Conservation (phyloP, 2,113 vertebrate genomes). For the Ophiodon elongatus region DNA sequence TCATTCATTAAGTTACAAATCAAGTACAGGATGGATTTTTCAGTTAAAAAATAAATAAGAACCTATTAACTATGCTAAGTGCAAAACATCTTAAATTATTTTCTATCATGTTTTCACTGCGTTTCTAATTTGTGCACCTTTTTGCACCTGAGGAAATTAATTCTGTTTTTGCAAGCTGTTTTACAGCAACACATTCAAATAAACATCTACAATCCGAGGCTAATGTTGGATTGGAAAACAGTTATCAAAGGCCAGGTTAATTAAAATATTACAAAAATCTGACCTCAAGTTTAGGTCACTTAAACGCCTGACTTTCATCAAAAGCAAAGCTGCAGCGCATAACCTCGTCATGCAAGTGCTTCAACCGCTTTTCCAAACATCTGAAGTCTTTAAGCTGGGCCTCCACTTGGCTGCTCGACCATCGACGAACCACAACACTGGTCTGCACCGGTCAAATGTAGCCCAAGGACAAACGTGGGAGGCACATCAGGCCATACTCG, state of each 20-base stretch:
- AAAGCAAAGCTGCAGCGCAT: neutral
- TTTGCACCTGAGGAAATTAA: neutral
- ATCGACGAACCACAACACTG: conserved; percentile 31
- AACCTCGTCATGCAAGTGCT: neutral
- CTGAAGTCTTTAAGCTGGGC: conserved; percentile 49
- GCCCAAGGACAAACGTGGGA: conserved; percentile 68
- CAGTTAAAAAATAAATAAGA: neutral
- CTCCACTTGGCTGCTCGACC: conserved; percentile 29
- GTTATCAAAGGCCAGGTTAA: neutral
- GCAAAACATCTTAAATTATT: neutral
- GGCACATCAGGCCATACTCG: conserved; percentile 48
- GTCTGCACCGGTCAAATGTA: conserved; percentile 39
- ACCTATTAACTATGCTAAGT: neutral
- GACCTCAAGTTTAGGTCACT: neutral
- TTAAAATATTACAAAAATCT: neutral
- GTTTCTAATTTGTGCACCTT: neutral
- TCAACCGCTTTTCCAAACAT: conserved; percentile 40
- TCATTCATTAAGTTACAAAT: neutral
- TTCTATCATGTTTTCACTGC: neutral
- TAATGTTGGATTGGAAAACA: neutral
- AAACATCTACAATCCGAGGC: neutral
- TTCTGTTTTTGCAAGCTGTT: neutral
- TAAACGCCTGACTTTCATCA: neutral
- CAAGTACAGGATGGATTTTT: neutral
- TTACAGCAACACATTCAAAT: neutral